Base-by-base conservation (phyloP, 2,113 vertebrate genomes). In the Eclectus roratus region DNA sequence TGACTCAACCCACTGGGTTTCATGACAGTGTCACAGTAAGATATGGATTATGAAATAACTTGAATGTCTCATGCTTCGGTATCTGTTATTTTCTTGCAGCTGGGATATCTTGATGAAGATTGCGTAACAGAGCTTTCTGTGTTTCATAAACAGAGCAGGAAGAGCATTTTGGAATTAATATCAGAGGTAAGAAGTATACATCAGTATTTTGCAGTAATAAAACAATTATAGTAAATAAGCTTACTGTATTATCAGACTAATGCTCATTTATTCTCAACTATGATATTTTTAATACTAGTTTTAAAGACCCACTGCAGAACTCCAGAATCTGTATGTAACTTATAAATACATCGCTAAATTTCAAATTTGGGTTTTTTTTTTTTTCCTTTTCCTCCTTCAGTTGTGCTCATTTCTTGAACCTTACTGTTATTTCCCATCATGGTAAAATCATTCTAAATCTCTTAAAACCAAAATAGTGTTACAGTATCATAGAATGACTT, bases 91-190 rank as follows among this genome's bases (percentile, higher is more conserved):
- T 86, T 92, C 78, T 97, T 97, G 28, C 96, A 99, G 99, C 93
- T 99, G 87, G 98, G 98, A 43, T 97, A 98, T 80, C 98, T 99
- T 66, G 99, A 99, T 96, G 99, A 99, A 90, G 99, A 99, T 96
- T 99, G 99, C 10, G 28, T 99, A 87, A 98, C 98, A 25, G 99
- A 99, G 95, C 99, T 99, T 97, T 98, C 99, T 11, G 98, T 99
- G 61, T 97, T 98, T 95, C 96, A 98, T 91, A 98, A 98, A 85
- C 97, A 94, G 43, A 99, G 98, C 89, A 98, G 96, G 93, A 95
- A 98, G 78, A 98, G 95, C 86, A 98, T 98, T 95, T 82, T 97
- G 43, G 91, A 97, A 10, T 95, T 99, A 52, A 97, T 99, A 83
- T 98, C 98, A 46, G 96, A 99, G 99, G 99, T 98, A 98, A 95